These are phyloP conservation scores for Lycopodina hypogea DNA, from an alignment of 37 sponge, comb jelly and placozoan genomes.

Conservation along the genomic window DNA sequence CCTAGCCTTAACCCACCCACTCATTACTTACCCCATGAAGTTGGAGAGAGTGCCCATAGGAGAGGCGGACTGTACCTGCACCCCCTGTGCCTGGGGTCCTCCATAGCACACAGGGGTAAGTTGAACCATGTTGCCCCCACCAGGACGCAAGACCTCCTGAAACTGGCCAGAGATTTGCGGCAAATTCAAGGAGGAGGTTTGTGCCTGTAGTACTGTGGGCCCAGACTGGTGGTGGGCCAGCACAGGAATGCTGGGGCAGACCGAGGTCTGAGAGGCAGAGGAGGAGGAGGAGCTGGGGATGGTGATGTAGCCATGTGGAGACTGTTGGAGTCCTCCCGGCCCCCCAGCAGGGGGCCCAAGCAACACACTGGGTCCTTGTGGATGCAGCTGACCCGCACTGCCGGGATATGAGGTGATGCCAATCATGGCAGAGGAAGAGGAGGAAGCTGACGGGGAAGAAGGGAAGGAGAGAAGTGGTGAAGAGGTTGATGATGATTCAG, in stretches of 20 bases:
- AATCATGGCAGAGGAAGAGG: neutral
- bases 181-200: neutral
- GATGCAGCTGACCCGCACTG: neutral
- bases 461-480: neutral
- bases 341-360: neutral
- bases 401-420: neutral
- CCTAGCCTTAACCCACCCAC: neutral
- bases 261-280: neutral
- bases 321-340: too few relatives aligned
- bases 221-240: neutral
- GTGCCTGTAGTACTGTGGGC: neutral
- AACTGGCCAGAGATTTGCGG: constrained; percentile 24
- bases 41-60: neutral
- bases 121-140: constrained; percentile 17
- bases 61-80: neutral
- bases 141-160: neutral
- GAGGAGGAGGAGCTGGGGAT: constrained; percentile 7
- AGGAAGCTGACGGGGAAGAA: neutral
- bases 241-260: neutral
- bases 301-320: constrained; percentile 31
- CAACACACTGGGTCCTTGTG: constrained; percentile 4
- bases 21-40: neutral
- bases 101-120: constrained; percentile 41
- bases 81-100: neutral
- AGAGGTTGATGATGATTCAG: neutral